Evolutionary conservation across 2,797 vertebrate species (phyloP), one percentile per base, ranked within the genome.

Genomic region (Bryconaethiops microstoma): DNA sequence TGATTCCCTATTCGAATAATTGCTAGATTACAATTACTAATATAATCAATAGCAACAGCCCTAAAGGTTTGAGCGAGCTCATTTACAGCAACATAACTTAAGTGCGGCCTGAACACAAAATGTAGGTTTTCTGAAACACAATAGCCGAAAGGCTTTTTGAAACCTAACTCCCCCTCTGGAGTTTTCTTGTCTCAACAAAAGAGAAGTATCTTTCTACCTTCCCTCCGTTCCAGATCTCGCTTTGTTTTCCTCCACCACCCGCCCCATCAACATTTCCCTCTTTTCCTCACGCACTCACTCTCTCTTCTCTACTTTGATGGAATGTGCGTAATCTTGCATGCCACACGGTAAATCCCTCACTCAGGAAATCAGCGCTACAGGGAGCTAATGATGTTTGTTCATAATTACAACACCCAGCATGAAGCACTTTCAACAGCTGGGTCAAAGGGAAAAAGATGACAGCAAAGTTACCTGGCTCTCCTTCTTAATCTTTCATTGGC

Each of bases 361-460:
- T 65, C 23, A 59, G 67, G 59, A 76, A 75, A 67, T 76, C 71
- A 39, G 67, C 57, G 40, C 40, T 79, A 3, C 19, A 35, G 65
- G 71, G 76, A 85, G 71, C 83, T 88, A 85, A 89, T 86, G 87
- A 89, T 87, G 85, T 83, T 77, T 79, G 86, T 86, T 89, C 90
- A 88, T 91, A 78, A 90, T 90, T 88, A 77, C 84, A 86, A 89
- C 78, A 80, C 86, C 85, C 74, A 62, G 71, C 45, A 59, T 13
- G 0, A 48, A 79, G 59, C 68, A 10, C 73, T 85, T 70, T 55
- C 17, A 72, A 76, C 57, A 54, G 77, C 75, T 79, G 62, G 54
- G 55, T 75, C 57, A 72, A 39, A 55, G 62, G 65, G 35, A 19
- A 57, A 17, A 59, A n/a, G 59, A 81, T 63, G 78, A n/a, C 78